Base-by-base conservation (phyloP, 2,113 vertebrate genomes). In the Ranitomeya variabilis region DNA sequence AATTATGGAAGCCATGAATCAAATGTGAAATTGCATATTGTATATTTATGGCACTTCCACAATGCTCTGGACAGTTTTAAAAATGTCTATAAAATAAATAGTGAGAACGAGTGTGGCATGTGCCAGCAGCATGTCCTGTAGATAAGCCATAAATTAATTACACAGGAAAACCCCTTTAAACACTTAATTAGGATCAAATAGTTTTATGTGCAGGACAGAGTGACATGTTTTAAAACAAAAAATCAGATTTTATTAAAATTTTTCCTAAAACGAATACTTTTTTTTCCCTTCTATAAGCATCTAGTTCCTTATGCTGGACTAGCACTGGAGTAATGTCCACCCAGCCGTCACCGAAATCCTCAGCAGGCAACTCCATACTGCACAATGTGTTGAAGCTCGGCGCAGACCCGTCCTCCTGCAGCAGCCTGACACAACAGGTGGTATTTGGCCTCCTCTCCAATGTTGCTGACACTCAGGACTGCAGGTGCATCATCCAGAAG, bases 401-500 rank as follows among this genome's bases (percentile, higher is more conserved):
- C 77, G 95, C 96, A 9, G 96, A 95, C 84, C 83, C 94, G 60
- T 91, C 96, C 19, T 90, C 93, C 0, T 96, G 97, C 90, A 96
- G 92, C 91, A 90, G 91, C 89, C 62, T 90, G 3, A 80, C 96
- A 86, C 97, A 98, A 92, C 96, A 94, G 52, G 92, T 95, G 18
- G 93, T 94, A 51, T 98, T 99, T 90, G 93, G 93, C 91, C 94
- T 99, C 54, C 94, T 99, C 77, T 94, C 97, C 19, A 99, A 99
- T 91, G 93, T 99, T 60, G 95, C 95, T 71, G 89, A 97, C 82
- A 97, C 96, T 86, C 97, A 96, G 51, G 98, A 99, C 92, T 98
- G 97, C 89, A 96, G 93, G 92, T 94, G 97, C 23, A 57, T 97
- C 82, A 93, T 99, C 92, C 98, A 98, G 78, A 99, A 99, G 95